Percentiles rank a stretch among this genome's conserved stretches.
phyloP scores from a whole-genome alignment of 2,113 vertebrate species.

The Genyomyrus donnyi region DNA sequence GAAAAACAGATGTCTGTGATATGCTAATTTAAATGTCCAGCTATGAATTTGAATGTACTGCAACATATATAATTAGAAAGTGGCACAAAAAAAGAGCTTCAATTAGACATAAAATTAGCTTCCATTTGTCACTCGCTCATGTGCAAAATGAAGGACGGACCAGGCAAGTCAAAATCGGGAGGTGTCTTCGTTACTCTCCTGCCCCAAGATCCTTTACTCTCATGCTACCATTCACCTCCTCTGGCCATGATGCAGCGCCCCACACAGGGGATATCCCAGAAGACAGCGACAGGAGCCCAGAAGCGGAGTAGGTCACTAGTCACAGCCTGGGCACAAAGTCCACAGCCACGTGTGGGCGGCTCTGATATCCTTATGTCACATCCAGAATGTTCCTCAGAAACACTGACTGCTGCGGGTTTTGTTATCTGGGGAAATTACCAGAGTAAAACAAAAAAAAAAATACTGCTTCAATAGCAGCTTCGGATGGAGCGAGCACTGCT shows the following conservation, averaged over 20 bases:
- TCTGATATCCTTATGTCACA: not conserved
- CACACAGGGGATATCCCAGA: not conserved
- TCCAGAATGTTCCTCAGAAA: not conserved
- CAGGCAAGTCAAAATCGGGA: not conserved
- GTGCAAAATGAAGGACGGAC: not conserved
- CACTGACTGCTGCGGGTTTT: not conserved
- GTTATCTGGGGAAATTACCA: not conserved
- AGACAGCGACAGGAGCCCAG: not conserved
- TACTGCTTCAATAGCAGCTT: not conserved
- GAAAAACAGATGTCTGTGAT: not conserved
- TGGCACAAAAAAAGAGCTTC: not conserved
- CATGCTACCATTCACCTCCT: constrained; percentile 13
- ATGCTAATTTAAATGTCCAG: not conserved
- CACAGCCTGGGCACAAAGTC: not conserved
- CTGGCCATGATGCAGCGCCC: not conserved
- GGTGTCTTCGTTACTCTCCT: not conserved
- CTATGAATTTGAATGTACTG: not conserved
- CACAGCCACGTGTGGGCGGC: not conserved
- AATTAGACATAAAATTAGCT: not conserved
- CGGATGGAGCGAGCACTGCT: not conserved
- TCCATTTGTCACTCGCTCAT: not conserved
- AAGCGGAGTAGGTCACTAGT: not conserved
- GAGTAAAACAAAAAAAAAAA: not conserved
- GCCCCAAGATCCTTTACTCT: constrained; percentile 21
- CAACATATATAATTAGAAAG: not conserved